Conservation (phyloP, 2,888 invertebrate species). For the Drosophila nr. fundita region DNA sequence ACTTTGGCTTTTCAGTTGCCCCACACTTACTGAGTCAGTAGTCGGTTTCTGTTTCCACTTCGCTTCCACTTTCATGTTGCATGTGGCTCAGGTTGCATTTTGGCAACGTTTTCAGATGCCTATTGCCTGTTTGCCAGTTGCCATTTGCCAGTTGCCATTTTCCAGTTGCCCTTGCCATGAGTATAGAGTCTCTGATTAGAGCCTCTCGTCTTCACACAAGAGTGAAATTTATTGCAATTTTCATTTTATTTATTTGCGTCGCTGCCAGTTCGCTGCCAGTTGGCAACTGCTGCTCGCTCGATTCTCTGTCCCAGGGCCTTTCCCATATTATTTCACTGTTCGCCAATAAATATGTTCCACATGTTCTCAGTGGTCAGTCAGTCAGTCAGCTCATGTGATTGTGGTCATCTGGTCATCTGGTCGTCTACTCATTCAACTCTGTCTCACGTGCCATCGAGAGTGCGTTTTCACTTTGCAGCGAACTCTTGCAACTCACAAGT, state of each 20-base stretch:
- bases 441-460: constrained; percentile 77
- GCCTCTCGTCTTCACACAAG: constrained; percentile 73
- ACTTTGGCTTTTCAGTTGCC: constrained; percentile 46
- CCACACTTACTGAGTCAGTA: constrained; percentile 28
- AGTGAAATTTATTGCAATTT: constrained; percentile 79
- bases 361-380: constrained; percentile 37
- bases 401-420: constrained; percentile 34
- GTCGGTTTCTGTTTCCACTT: constrained; percentile 61
- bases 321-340: constrained; percentile 71
- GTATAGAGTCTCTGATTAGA: constrained; percentile 68
- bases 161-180: constrained; percentile 49
- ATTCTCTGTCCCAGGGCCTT: constrained; percentile 46
- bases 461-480: constrained; percentile 70
- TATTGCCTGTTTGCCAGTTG: constrained; percentile 31
- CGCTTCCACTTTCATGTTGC: constrained; percentile 73
- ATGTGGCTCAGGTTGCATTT: constrained; percentile 76
- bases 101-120: constrained; percentile 58
- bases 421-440: constrained; percentile 27
- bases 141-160: constrained; percentile 35
- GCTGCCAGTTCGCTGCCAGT: constrained; percentile 10
- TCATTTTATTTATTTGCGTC: constrained; percentile 68
- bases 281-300: constrained; percentile 16
- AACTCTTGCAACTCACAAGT: constrained; percentile 22
- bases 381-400: constrained; percentile 27
- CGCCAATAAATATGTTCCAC: constrained; percentile 47